Base-by-base conservation (phyloP, 2,797 vertebrate species). In the Anniella stebbinsi region DNA sequence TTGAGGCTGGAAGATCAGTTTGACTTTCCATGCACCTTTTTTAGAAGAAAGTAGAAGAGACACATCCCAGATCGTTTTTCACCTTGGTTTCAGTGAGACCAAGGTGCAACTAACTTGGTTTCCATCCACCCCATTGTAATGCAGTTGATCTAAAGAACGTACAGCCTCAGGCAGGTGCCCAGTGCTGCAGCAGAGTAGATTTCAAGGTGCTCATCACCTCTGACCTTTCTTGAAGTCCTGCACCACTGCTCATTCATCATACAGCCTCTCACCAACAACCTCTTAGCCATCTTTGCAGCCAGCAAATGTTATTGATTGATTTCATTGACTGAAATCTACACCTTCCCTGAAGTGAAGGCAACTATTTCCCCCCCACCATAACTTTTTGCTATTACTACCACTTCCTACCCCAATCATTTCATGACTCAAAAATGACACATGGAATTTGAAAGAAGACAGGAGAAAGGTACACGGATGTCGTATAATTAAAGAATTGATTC, bases 171-270 rank as follows among this genome's bases (percentile, higher is more conserved):
- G 91, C 91, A 91, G 80, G 25, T 92, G 88, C 85, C 76, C 81
- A 21, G 87, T 73, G 38, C 72, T 36, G 93, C 96, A 93, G 93
- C 92, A 96, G 96, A 97, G 97, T 96, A 96, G 95, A 95, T 96
- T 96, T 95, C 95, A 96, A 97, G 97, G 97, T 96, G 96, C 94
- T 91, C 92, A 93, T 95, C 96, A 97, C 96, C 97, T 97, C 87
- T 97, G 97, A 97, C 97, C 97, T 96, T 94, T 72, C 48, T 93
- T 88, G 91, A 93, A 93, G 91, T 93, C 93, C 25, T 12, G 89
- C 91, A 94, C 93, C 93, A 93, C 91, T 88, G 93, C 94, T 95
- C 94, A 96, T 97, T 96, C 95, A 97, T 97, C 97, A 97, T 94
- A 80, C 76, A 93, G 93, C 92, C 66, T 84, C 95, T 96, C 95